Conservation (phyloP, 2,113 vertebrate genomes). For the Riparia riparia region DNA sequence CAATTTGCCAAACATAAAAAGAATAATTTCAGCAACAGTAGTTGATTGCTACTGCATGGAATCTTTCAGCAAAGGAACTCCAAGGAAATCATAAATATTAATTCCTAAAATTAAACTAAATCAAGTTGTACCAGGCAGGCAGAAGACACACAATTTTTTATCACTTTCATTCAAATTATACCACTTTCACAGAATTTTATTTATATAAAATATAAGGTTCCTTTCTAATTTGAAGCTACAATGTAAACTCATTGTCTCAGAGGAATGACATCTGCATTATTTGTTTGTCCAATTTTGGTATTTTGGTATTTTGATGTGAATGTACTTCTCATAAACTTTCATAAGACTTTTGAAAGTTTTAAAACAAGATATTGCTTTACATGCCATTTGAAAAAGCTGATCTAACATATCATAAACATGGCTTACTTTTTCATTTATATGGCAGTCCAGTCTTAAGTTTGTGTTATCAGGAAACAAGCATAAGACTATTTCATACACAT, state of each 20-base stretch:
- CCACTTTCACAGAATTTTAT: neutral
- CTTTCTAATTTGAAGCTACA: neutral
- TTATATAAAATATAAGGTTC: neutral
- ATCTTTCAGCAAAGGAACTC: neutral
- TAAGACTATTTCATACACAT: neutral
- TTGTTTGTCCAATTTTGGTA: neutral
- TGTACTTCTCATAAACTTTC: neutral
- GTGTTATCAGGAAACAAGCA: neutral
- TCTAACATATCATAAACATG: accelerated
- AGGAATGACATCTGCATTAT: neutral
- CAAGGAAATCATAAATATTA: neutral
- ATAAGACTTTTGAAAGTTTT: neutral
- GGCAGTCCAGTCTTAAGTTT: neutral
- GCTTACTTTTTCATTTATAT: neutral
- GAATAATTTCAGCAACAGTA: neutral
- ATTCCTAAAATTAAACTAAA: neutral
- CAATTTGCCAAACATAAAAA: neutral
- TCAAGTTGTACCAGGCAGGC: neutral
- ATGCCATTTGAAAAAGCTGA: neutral
- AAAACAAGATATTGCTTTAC: neutral
- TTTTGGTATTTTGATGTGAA: neutral
- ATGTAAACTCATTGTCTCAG: neutral
- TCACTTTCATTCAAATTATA: neutral
- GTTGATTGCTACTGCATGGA: neutral
- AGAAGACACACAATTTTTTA: neutral